Base-by-base conservation (phyloP, 1,140 invertebrate species). In the Chrysoperla carnea region DNA sequence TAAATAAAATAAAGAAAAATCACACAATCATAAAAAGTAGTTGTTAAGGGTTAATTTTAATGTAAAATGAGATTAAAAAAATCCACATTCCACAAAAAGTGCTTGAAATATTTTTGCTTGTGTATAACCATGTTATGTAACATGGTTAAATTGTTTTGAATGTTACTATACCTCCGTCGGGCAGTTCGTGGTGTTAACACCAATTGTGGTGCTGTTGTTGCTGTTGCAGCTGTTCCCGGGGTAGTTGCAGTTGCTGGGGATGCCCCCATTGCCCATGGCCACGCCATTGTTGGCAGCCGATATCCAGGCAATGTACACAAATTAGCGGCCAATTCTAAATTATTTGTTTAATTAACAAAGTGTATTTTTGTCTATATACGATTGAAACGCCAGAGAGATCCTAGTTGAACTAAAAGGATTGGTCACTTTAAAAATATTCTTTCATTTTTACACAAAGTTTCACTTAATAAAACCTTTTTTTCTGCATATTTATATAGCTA, bases 221-320 rank as follows among this genome's bases (percentile, higher is more conserved):
- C 39, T 8, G 43, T 38, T 13, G 43, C 38, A 14, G 46, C 46
- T 35, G 40, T 46, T 42, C 60, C 58, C 55, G 69, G 59, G 48
- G 66, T 59, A 42, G 67, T 67, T 52, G 67, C 62, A 57, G 62
- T 57, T 39, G 58, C 54, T 45, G 67, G 66, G 51, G 65, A 60
- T 54, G 69, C 59, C 58, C 67, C 66, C 52, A 62, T 62, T 62
- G 57, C 50, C 56, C 36, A 55, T 52, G 33, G 57, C 55, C 40
- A 55, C 62, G 58, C 63, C 63, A 64, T 68, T 57, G 69, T 65
- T 46, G 69, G 69, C 54, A 73, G 64, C 55, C 71, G 66, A 61
- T 72, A 68, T 63, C 70, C 70, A 12, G 31, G 31, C 31, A 45
- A 31, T 27, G 31, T 11, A 33, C 55, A 56, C 56, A 53, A 12